phyloP scores from a whole-genome alignment of 2,797 vertebrate genomes.

The Philypnodon macrostomus region DNA sequence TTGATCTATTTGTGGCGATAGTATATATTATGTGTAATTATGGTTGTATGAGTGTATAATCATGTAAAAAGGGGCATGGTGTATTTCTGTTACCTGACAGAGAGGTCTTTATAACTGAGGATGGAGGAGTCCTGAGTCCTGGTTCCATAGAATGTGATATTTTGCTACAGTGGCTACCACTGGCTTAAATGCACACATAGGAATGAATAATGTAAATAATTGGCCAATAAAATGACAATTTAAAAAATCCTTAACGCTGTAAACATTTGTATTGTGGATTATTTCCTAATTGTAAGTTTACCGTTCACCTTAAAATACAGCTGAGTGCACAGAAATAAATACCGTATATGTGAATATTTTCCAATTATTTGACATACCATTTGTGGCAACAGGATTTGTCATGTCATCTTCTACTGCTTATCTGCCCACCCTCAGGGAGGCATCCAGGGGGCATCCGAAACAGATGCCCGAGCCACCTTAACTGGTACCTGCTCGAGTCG shows the following conservation, averaged over 20 bases:
- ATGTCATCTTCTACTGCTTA: too few species aligned
- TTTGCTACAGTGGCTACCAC: not conserved
- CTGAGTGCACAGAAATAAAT: not conserved
- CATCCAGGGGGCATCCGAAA: too few species aligned
- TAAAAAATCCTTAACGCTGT: not conserved
- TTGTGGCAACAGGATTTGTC: too few species aligned
- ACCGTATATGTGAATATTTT: not conserved
- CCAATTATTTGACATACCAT: too few species aligned
- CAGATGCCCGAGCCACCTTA: too few species aligned
- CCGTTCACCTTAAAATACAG: not conserved
- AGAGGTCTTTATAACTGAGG: not conserved
- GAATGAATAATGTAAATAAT: not conserved
- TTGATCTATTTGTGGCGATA: conserved; percentile 5
- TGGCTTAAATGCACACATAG: not conserved
- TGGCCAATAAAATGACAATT: too few species aligned
- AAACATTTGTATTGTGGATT: not conserved
- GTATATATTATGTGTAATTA: conserved; percentile 7
- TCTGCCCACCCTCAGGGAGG: too few species aligned
- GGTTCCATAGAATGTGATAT: not conserved
- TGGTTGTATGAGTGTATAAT: conserved; percentile 5
- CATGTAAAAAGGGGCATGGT: not conserved
- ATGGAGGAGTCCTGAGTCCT: not conserved
- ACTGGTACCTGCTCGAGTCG: too few species aligned
- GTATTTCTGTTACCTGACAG: conserved; percentile 5
- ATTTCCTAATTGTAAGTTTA: not conserved